Evolutionary conservation across 2,888 invertebrate species (phyloP).

Genomic region (Hypena proboscidalis): DNA sequence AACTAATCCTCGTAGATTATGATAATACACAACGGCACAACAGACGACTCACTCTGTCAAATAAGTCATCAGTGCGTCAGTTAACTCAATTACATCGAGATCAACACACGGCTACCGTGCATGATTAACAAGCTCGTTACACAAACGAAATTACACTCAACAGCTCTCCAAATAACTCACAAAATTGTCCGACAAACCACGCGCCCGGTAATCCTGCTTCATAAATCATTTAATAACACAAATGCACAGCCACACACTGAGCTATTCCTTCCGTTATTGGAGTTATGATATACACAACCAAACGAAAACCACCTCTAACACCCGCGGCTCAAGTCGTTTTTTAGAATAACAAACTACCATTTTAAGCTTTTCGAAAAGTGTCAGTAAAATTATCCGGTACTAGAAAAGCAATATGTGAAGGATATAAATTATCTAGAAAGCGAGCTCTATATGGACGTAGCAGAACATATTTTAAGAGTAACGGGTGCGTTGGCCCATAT

Average conservation of each 20-base stretch:
- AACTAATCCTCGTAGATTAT: slow-evolving; percentile 62
- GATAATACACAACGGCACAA: slow-evolving; percentile 68
- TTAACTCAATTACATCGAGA: slow-evolving; percentile 83
- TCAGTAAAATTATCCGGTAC: slow-evolving; percentile 45
- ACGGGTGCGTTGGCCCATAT: slow-evolving; percentile 40
- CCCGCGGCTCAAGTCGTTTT: slow-evolving; percentile 27
- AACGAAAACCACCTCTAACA: slow-evolving; percentile 47
- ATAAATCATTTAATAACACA: slow-evolving; percentile 86
- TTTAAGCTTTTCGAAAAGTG: slow-evolving; percentile 60
- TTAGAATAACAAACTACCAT: slow-evolving; percentile 25
- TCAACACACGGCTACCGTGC: slow-evolving; percentile 82
- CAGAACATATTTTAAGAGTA: slow-evolving; percentile 48
- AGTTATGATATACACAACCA: slow-evolving; percentile 50
- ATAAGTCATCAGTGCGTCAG: slow-evolving; percentile 84
- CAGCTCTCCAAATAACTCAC: slow-evolving; percentile 52
- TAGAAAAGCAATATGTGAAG: slow-evolving; percentile 61
- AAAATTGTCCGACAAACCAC: slow-evolving; percentile 58
- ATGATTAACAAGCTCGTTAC: slow-evolving; percentile 66
- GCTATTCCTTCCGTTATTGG: slow-evolving; percentile 79
- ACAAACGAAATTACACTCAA: slow-evolving; percentile 59
- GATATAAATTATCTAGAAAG: slow-evolving; percentile 44
- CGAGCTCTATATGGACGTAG: slow-evolving; percentile 38
- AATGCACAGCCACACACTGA: slow-evolving; percentile 83
- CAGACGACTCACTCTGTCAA: slow-evolving; percentile 79
- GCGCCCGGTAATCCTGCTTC: slow-evolving; percentile 74